Evolutionary conservation across 2,113 vertebrate species (phyloP).

Genomic region (Oceanites oceanicus): DNA sequence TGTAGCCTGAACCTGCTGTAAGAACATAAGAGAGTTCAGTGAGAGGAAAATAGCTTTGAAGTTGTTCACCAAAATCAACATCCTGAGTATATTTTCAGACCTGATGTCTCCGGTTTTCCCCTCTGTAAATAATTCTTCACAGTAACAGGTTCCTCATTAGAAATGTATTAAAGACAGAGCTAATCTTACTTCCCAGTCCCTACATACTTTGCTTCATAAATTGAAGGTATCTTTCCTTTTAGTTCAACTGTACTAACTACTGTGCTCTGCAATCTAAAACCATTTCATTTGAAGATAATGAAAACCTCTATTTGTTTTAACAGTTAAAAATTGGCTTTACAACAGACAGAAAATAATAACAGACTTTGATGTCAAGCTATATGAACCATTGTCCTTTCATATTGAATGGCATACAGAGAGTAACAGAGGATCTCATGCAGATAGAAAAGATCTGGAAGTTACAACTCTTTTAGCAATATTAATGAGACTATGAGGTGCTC

Average conservation of each 20-base stretch:
- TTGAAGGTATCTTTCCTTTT: neutral
- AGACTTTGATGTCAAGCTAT: neutral
- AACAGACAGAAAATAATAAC: neutral
- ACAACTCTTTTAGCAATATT: neutral
- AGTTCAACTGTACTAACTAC: neutral
- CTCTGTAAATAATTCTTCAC: neutral
- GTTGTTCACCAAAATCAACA: neutral
- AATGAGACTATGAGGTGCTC: neutral
- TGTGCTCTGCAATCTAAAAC: neutral
- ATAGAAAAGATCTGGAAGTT: neutral
- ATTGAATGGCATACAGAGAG: neutral
- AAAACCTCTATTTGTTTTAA: conserved; percentile 22
- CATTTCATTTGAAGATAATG: neutral
- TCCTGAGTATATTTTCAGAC: neutral
- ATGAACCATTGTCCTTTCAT: neutral
- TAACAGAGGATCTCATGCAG: neutral
- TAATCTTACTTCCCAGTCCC: neutral
- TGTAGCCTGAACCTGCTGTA: conserved; percentile 92
- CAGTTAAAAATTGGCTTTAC: conserved; percentile 1
- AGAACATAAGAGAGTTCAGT: conserved; percentile 62
- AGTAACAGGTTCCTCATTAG: neutral
- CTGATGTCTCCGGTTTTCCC: neutral
- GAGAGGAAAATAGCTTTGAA: conserved; percentile 23
- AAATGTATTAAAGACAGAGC: neutral
- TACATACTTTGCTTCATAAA: neutral